These are phyloP conservation scores for Delia radicum DNA, from an alignment of 1,140 invertebrate genomes.

Conservation along the genomic window DNA sequence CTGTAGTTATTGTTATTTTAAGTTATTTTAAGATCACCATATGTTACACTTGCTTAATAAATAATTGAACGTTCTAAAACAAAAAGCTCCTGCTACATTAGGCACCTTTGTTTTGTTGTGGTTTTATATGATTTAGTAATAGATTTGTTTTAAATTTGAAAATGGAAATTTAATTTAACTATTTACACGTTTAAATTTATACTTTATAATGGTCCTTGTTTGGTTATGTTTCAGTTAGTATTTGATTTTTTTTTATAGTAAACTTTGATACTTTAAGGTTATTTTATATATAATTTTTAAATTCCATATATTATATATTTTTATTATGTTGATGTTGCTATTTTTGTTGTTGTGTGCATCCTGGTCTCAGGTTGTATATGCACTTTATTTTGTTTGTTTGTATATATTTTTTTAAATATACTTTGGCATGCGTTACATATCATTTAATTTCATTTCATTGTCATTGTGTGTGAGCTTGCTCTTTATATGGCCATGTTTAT, in stretches of 20 bases:
- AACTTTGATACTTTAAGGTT: not conserved
- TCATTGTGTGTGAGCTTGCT: not conserved
- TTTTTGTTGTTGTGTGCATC: not conserved
- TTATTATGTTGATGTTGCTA: not conserved
- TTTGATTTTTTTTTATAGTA: no score
- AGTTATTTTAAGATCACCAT: not conserved
- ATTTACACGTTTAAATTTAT: not conserved
- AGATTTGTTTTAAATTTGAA: no score
- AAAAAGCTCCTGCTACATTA: slow-evolving; percentile 33
- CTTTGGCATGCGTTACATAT: not conserved
- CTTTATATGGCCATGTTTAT: not conserved
- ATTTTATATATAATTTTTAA: not conserved
- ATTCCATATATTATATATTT: not conserved
- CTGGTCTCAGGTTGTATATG: not conserved
- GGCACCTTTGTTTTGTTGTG: slow-evolving; percentile 30
- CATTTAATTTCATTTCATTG: slow-evolving; percentile 19
- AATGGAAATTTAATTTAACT: not conserved
- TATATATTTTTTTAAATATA: not conserved
- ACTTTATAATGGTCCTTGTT: not conserved
- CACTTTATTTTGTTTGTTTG: not conserved
- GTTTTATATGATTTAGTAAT: not conserved
- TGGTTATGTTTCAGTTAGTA: no score
- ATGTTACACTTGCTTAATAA: not conserved
- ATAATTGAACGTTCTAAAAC: not conserved
- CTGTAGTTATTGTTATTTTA: slow-evolving; percentile 33